Evolutionary conservation across 2,888 invertebrate genomes (phyloP), one percentile per base, ranked within the genome.

Genomic region (Pedicia rivosa): DNA sequence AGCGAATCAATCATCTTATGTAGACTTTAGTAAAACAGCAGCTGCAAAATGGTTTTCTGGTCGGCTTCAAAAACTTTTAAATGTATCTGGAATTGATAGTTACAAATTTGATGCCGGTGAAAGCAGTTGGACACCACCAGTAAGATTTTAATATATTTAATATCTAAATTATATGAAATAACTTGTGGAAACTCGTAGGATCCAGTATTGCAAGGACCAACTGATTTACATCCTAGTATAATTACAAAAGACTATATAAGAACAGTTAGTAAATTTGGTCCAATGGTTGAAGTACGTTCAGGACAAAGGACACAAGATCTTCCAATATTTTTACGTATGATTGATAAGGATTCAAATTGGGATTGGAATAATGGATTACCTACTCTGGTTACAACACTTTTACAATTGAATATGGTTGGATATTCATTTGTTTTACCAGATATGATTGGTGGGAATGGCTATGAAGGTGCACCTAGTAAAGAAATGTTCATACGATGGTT

Each of bases 61-160:
- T 1, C 59, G 70, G 30, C 48, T 71, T 16, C 14, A n/a, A 16
- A 8, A 17, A 4, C 45, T 91, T 2, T 62, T 72, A 44, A 57
- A 64, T 0, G 63, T 68, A 5, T 72, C 72, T 34, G 75, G 74
- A 1, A 68, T 84, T 20, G 75, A 78, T 44, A 72, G 75, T 41
- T 81, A 78, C 47, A 82, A 81, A 56, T 83, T 83, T 48, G 80
- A 83, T 55, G 81, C 81, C 3, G 84, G 82, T 4, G 81, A 82
- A 57, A 54, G 63, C 1, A 68, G 70, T 38, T 78, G 71, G 68
- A 48, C 70, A 6, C 74, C 75, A 1, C 55, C 62, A 39, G n/a
- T n/a, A 38, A 14, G 2, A 33, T 9, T 29, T n/a, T 16, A 35
- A 15, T 3, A 24, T 5, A 27, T n/a, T 6, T n/a, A 25, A 4